These are phyloP conservation scores for Volucella inflata DNA, from an alignment of 2,888 invertebrate genomes.

Conservation along the genomic window DNA sequence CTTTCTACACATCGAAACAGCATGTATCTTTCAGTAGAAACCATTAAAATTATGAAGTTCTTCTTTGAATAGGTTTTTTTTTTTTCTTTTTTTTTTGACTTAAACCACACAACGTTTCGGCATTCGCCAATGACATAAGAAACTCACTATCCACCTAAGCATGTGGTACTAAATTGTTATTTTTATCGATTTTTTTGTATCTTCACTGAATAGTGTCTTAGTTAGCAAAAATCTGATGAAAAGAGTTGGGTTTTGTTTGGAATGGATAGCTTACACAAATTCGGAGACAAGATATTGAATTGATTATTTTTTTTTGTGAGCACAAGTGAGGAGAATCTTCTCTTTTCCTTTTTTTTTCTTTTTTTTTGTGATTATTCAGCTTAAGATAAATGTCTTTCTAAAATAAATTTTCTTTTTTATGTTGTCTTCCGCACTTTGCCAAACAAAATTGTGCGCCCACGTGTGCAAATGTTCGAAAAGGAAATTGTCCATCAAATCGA, in stretches of 20 bases:
- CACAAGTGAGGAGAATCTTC: constrained; percentile 42
- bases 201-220: constrained; percentile 7
- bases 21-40: constrained; percentile 23
- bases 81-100: neutral
- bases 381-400: constrained; percentile 30
- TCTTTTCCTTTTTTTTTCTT: no score
- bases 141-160: neutral
- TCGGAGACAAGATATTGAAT: constrained; percentile 33
- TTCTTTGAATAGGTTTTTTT: neutral
- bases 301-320: constrained; percentile 42
- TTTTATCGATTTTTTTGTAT: neutral
- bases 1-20: constrained; percentile 15
- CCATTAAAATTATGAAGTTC: constrained; percentile 32
- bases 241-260: constrained; percentile 32
- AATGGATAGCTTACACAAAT: constrained; percentile 40
- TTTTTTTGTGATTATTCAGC: neutral
- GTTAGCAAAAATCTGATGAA: constrained; percentile 23
- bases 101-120: constrained; percentile 3
- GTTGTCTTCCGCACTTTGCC: constrained; percentile 22
- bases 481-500: constrained; percentile 58
- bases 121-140: constrained; percentile 22
- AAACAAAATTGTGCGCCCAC: constrained; percentile 17
- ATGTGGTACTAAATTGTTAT: neutral
- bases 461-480: constrained; percentile 44
- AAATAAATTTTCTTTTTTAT: constrained; percentile 20